phyloP scores from a whole-genome alignment of 2,888 invertebrate species.

The Crossocerus cetratus region DNA sequence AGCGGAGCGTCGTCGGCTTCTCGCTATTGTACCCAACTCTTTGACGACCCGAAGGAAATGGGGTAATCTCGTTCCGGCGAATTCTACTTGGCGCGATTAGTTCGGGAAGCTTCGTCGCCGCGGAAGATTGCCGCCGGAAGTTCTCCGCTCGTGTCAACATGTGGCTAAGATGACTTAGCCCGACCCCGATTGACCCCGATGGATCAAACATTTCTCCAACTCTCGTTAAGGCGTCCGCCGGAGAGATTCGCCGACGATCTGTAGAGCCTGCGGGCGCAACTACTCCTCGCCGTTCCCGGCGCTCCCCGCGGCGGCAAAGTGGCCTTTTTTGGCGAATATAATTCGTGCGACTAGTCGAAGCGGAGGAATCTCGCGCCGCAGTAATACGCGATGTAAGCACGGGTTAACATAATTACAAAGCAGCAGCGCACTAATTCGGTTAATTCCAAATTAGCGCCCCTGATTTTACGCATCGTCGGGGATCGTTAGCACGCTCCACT shows the following conservation, averaged over 20 bases:
- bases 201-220: constrained; percentile 57
- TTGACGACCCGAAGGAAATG: too few relatives aligned
- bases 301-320: background rate
- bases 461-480: constrained; percentile 56
- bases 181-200: constrained; percentile 51
- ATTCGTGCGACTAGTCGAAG: background rate
- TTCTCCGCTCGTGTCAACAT: constrained; percentile 57
- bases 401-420: constrained; percentile 50
- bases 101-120: constrained; percentile 35
- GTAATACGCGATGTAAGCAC: constrained; percentile 7
- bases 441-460: constrained; percentile 59
- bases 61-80: background rate
- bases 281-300: background rate
- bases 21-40: too few relatives aligned
- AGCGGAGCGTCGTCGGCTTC: background rate
- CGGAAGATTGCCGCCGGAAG: constrained; percentile 46
- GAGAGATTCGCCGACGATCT: constrained; percentile 17
- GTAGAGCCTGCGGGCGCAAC: constrained; percentile 19
- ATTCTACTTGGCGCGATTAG: constrained; percentile 26
- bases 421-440: constrained; percentile 53
- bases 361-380: too few relatives aligned
- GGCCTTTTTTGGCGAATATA: background rate
- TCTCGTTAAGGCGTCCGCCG: constrained; percentile 56
- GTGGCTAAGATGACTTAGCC: constrained; percentile 61
- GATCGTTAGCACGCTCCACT: constrained; percentile 38